phyloP scores from a whole-genome alignment of 2,113 vertebrate species.

The Chaenocephalus aceratus region DNA sequence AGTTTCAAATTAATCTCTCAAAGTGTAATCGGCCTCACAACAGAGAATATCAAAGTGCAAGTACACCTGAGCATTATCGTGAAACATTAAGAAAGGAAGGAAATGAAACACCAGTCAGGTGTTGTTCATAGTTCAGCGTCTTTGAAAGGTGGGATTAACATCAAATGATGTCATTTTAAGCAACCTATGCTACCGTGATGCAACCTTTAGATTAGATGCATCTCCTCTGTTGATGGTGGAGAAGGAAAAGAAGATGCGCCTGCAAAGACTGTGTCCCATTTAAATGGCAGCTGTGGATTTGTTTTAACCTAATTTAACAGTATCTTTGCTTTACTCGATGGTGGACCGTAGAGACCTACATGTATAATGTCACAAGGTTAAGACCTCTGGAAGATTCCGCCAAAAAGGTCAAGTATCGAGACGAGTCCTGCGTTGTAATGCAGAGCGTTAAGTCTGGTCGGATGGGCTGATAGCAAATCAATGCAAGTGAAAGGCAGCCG shows the following conservation, averaged over 20 bases:
- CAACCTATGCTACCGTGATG: background rate
- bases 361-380: constrained; percentile 21
- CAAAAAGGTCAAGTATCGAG: background rate
- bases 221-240: background rate
- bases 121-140: background rate
- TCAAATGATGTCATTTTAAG: constrained; percentile 29
- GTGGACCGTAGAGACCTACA: constrained; percentile 5
- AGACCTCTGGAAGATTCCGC: constrained; percentile 8
- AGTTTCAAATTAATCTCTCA: background rate
- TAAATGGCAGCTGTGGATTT: constrained; percentile 24
- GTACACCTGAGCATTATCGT: background rate
- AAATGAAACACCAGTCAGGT: constrained; percentile 6
- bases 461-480: constrained; percentile 29
- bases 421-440: background rate
- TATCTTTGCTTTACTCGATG: constrained; percentile 14
- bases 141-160: constrained; percentile 19
- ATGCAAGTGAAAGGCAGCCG: constrained; percentile 21
- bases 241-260: constrained; percentile 8
- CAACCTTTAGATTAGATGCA: constrained; percentile 9
- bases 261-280: constrained; percentile 8
- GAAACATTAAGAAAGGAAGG: background rate
- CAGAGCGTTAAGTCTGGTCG: background rate
- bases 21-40: background rate
- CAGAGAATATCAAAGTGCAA: background rate
- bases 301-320: constrained; percentile 28